These are phyloP conservation scores for Conopomorpha cramerella DNA, from an alignment of 1,140 invertebrate species.

Conservation along the genomic window DNA sequence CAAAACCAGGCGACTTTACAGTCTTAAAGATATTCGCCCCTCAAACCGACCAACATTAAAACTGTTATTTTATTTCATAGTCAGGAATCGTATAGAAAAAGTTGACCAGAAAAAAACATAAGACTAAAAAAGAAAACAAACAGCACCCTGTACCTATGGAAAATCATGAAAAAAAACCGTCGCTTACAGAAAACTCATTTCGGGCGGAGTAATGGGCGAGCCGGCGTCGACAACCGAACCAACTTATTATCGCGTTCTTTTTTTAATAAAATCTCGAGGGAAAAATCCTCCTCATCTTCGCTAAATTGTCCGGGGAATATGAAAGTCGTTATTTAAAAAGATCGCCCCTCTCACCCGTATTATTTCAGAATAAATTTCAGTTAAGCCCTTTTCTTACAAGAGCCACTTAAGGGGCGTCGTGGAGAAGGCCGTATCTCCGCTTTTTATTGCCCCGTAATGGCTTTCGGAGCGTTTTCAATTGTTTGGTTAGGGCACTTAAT, in stretches of 20 bases:
- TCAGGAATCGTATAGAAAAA: too few species aligned
- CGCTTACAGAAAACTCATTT: constrained; percentile 54
- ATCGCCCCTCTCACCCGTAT: constrained; percentile 45
- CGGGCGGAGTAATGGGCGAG: constrained; percentile 33
- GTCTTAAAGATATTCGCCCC: too few species aligned
- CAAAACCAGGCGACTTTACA: too few species aligned
- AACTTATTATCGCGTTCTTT: constrained; percentile 17
- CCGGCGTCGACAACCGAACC: constrained; percentile 14
- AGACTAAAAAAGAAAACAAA: constrained; percentile 4
- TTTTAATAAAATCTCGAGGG: constrained; percentile 41
- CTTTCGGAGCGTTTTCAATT: too few species aligned
- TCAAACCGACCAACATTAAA: too few species aligned
- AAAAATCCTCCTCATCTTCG: constrained; percentile 51
- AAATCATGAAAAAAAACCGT: too few species aligned
- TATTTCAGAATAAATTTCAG: constrained; percentile 56
- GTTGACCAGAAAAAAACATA: too few species aligned
- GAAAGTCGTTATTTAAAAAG: constrained; percentile 57
- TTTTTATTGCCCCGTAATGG: constrained; percentile 18
- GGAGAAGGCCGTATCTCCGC: constrained; percentile 13
- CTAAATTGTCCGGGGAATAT: constrained; percentile 57
- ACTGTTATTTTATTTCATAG: too few species aligned
- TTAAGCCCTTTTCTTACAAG: constrained; percentile 31
- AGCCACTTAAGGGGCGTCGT: constrained; percentile 17
- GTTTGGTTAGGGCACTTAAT: too few species aligned
- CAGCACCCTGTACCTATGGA: constrained; percentile 21